These are phyloP conservation scores for Morpho achilles DNA, from an alignment of 2,888 invertebrate genomes.

Conservation along the genomic window DNA sequence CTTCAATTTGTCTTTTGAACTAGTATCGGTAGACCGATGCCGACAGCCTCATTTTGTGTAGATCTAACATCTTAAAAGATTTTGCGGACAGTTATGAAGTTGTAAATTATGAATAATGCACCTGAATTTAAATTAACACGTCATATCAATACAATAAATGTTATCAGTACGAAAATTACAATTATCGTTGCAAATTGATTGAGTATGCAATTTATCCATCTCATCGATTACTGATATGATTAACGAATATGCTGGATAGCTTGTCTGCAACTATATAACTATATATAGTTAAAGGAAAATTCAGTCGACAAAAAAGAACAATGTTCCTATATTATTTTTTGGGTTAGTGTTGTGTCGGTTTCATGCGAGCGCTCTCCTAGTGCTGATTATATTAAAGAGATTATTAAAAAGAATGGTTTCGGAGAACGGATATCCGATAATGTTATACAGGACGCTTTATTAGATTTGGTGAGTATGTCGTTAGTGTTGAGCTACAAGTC, in stretches of 20 bases:
- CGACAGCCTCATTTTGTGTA: too few relatives aligned
- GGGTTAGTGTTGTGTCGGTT: conserved; percentile 14
- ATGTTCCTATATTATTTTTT: conserved; percentile 6
- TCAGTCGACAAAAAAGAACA: neutral
- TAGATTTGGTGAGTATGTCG: conserved; percentile 40
- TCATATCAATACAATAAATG: too few relatives aligned
- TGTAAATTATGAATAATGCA: too few relatives aligned
- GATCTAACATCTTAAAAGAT: too few relatives aligned
- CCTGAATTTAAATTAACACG: too few relatives aligned
- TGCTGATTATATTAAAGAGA: conserved; percentile 38
- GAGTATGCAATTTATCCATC: neutral
- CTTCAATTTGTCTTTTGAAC: too few relatives aligned
- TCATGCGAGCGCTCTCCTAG: conserved; percentile 43
- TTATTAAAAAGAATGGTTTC: conserved; percentile 25
- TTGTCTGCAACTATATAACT: neutral
- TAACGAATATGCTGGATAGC: neutral
- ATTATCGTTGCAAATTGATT: too few relatives aligned
- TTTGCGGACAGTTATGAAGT: too few relatives aligned
- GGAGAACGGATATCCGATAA: conserved; percentile 36
- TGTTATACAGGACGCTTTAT: conserved; percentile 43
- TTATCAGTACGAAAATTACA: too few relatives aligned
- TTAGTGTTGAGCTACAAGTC: too few relatives aligned
- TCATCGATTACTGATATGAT: neutral
- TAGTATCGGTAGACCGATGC: too few relatives aligned
- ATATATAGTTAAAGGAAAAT: neutral